Percentiles rank a stretch among this genome's conserved stretches.
phyloP scores from a whole-genome alignment of 1,140 invertebrate genomes.

The Bilobella aurantiaca region DNA sequence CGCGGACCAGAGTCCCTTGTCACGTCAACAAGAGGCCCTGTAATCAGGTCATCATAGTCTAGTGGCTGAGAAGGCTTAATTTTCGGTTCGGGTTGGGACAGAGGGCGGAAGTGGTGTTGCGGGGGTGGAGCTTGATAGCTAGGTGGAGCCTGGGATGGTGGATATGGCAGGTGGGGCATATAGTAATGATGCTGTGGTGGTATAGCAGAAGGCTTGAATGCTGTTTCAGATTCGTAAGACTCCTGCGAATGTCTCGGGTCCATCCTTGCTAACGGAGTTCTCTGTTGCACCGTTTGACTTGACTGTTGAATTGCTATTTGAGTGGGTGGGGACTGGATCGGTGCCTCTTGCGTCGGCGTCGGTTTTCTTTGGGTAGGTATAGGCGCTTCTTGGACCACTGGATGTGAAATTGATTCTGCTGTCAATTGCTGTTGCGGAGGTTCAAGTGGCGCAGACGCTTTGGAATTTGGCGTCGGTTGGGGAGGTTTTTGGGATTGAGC shows the following conservation, averaged over 20 bases:
- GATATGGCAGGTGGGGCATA: background rate
- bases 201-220: background rate
- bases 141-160: background rate
- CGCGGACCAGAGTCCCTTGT: slow-evolving; percentile 10
- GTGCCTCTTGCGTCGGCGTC: background rate
- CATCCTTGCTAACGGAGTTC: background rate
- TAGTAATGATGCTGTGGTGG: background rate
- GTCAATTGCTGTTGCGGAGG: too few species aligned
- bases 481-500: background rate
- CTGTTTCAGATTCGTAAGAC: background rate
- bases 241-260: background rate
- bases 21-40: slow-evolving; percentile 11
- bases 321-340: background rate
- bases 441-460: too few species aligned
- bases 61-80: slow-evolving; percentile 12
- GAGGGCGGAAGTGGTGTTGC: background rate
- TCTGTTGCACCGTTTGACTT: background rate
- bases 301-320: too few species aligned
- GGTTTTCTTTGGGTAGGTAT: background rate
- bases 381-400: too few species aligned
- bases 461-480: background rate
- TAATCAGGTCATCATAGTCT: slow-evolving; percentile 27
- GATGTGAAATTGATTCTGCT: too few species aligned
- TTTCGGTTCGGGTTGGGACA: background rate
- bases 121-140: background rate